Evolutionary conservation across 1,140 invertebrate genomes (phyloP), one percentile per base, ranked within the genome.

Genomic region (Subanguina moxae): DNA sequence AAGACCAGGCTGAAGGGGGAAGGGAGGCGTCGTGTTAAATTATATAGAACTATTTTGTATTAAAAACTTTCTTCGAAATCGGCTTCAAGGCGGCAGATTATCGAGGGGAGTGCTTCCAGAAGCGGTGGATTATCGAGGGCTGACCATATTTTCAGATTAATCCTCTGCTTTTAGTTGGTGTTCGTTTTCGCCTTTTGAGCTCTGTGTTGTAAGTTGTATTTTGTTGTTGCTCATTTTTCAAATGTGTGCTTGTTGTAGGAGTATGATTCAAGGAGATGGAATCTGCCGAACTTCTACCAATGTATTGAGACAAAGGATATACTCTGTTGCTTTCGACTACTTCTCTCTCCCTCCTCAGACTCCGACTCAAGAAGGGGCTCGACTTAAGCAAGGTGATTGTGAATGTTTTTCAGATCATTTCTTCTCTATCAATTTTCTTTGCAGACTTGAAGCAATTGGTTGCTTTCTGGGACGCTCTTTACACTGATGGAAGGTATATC

Each of bases 401-500:
- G 11, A 11, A 38, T 38, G 32, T 38, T 38, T 38, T 38, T 38
- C 11, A 3, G 11, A 38, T 11, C 3, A 38, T 38, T 3, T 38
- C 11, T 38, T 5, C n/a, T n/a, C n/a, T n/a, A n/a, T n/a, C 3
- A 38, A 11, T 11, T 38, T 3, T 5, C 3, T 38, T 38, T 38
- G 32, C 11, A 38, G 94, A 98, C 79, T 91, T 98, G 63, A 87
- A 88, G 25, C 89, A 89, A 1, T 82, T 98, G n/a, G 88, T 95
- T 25, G 89, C 90, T 71, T 99, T 97, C 83, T 98, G 94, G 93
- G 90, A 94, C 80, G 88, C 89, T 13, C 89, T 98, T 87, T 91
- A 94, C 83, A 90, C 91, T 7, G 95, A 98, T 81, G 95, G 94
- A 84, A 97, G 97, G 83, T 95, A 97, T 83, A 85, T 98, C 64